Conservation (phyloP, 2,113 vertebrate genomes). For the Actinemys pallida region DNA sequence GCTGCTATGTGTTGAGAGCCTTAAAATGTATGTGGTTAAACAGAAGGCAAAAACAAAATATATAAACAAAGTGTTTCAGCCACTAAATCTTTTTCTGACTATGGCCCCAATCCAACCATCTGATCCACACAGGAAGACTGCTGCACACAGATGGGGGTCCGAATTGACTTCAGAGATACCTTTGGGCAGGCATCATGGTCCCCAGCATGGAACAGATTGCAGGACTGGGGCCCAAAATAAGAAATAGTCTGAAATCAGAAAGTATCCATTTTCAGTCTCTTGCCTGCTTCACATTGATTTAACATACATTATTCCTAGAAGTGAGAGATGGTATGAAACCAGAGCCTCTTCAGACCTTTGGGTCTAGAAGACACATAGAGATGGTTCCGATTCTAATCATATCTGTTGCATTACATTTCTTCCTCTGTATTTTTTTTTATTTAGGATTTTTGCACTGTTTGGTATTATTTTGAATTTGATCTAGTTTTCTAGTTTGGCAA, state of each 20-base stretch:
- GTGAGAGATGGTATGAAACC: not conserved
- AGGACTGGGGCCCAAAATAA: not conserved
- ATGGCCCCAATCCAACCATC: accelerated
- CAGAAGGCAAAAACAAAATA: not conserved
- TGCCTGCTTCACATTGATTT: not conserved
- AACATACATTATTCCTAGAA: not conserved
- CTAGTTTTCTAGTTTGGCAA: not conserved
- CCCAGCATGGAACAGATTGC: not conserved
- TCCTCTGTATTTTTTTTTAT: not conserved
- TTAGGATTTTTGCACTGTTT: not conserved
- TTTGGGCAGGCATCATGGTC: not conserved
- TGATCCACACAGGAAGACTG: not conserved
- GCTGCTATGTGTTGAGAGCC: not conserved
- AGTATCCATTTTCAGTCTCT: not conserved
- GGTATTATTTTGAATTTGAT: not conserved
- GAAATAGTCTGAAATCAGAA: not conserved
- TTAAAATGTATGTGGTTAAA: not conserved
- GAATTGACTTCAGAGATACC: not conserved
- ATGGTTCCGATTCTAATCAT: not conserved
- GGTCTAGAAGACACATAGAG: not conserved
- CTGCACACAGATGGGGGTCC: not conserved
- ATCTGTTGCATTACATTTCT: not conserved
- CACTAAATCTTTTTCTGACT: not conserved
- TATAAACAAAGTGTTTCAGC: not conserved
- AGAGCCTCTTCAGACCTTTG: not conserved